phyloP scores from a whole-genome alignment of 2,113 vertebrate species.

The Narcine bancroftii region DNA sequence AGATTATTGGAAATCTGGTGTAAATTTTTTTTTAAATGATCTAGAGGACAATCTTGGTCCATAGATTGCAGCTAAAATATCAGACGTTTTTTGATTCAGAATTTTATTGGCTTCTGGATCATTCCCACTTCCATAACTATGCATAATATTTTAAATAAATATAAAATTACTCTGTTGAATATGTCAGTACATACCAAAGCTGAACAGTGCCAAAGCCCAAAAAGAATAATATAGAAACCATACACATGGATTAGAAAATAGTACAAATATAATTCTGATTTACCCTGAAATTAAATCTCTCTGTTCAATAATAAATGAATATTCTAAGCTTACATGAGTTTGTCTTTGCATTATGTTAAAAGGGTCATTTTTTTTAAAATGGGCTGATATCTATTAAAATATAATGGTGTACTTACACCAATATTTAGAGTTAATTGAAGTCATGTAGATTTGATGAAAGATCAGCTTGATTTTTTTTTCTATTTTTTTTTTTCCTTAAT shows the following conservation, averaged over 20 bases:
- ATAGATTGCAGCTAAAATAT: neutral
- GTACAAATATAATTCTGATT: neutral
- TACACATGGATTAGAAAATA: neutral
- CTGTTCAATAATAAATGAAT: neutral
- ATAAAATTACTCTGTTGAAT: neutral
- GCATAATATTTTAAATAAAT: neutral
- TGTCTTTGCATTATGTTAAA: neutral
- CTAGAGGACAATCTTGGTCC: neutral
- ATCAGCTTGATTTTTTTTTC: neutral
- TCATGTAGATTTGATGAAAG: neutral
- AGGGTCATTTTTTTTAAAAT: neutral
- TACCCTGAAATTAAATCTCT: neutral
- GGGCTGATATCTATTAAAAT: neutral
- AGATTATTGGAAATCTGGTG: neutral
- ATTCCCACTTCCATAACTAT: neutral
- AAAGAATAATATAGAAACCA: neutral
- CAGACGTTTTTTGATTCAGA: neutral
- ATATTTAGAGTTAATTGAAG: neutral
- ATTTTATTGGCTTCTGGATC: neutral
- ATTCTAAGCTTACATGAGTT: neutral
- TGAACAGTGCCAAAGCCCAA: neutral
- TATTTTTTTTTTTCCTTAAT: neutral
- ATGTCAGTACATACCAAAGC: neutral
- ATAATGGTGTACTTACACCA: too few relatives aligned
- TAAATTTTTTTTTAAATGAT: neutral